A percentile compares a stretch with the other conserved stretches of the same genome.
Evolutionary conservation across 2,113 vertebrate species (phyloP).

Genomic region (Chionomys nivalis): DNA sequence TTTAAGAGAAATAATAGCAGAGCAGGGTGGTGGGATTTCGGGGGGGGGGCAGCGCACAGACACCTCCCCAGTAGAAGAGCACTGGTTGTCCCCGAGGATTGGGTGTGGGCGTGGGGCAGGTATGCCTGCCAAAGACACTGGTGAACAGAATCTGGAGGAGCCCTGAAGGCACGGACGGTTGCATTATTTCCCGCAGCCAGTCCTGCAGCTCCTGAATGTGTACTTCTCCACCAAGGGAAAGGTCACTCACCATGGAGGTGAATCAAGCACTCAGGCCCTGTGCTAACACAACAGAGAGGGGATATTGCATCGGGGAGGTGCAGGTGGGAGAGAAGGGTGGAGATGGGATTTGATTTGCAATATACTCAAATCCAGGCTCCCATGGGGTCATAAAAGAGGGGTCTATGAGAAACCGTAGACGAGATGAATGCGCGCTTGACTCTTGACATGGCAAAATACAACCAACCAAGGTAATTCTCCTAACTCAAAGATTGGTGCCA

Average conservation of each 20-base stretch:
- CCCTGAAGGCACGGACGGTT: accelerated
- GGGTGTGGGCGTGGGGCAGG: accelerated
- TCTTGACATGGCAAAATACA: not conserved
- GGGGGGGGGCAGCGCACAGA: accelerated
- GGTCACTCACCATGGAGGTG: not conserved
- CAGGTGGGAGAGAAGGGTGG: not conserved
- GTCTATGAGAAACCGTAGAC: not conserved
- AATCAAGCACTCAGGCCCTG: not conserved
- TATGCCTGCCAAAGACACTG: not conserved
- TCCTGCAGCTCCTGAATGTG: accelerated
- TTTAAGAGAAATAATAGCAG: not conserved
- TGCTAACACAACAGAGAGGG: too few species aligned
- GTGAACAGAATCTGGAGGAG: not conserved
- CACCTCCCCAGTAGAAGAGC: accelerated
- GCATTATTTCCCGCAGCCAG: too few species aligned
- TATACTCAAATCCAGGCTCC: not conserved
- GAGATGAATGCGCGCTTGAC: not conserved
- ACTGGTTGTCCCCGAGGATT: not conserved
- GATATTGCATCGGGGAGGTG: not conserved
- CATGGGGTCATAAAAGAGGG: not conserved
- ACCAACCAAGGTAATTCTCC: not conserved
- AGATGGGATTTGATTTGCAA: not conserved
- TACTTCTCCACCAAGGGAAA: not conserved
- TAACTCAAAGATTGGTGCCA: accelerated
- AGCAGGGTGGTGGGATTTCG: not conserved